Evolutionary conservation across 2,797 vertebrate genomes (phyloP).

Genomic region (Ctenosaura bakeri): DNA sequence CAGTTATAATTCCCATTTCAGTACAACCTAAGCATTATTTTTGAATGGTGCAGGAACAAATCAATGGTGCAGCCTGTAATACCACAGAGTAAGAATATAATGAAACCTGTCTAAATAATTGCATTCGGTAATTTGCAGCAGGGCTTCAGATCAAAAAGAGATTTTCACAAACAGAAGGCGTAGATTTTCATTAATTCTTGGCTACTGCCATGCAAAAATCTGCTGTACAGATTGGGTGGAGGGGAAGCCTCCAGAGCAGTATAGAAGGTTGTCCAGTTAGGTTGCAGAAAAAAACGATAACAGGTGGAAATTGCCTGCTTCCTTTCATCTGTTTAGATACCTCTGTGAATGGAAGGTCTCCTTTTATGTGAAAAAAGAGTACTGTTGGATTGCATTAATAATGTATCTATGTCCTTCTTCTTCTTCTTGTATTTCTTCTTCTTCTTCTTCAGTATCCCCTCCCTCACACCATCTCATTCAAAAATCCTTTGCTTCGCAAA

Average conservation of each 20-base stretch:
- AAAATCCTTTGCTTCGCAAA: slow-evolving; percentile 50
- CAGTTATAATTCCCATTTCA: not conserved
- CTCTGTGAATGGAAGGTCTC: not conserved
- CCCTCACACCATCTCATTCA: not conserved
- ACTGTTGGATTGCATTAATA: not conserved
- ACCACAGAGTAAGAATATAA: not conserved
- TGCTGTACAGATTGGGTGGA: not conserved
- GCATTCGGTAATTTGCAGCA: not conserved
- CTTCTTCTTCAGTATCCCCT: slow-evolving; percentile 34
- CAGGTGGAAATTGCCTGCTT: not conserved
- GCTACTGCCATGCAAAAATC: not conserved
- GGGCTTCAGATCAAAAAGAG: not conserved
- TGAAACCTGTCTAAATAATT: not conserved
- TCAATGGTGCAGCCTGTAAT: not conserved
- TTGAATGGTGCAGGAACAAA: not conserved
- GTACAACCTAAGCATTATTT: not conserved
- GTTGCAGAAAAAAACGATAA: not conserved
- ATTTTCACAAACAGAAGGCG: not conserved
- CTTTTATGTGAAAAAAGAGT: not conserved
- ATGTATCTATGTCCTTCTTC: not conserved
- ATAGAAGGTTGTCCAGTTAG: not conserved
- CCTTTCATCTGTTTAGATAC: not conserved
- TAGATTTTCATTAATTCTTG: not conserved
- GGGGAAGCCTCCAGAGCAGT: not conserved
- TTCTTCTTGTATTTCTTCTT: no score